Evolutionary conservation across 2,797 vertebrate genomes (phyloP).

Genomic region (Mormyrops attenuatus): DNA sequence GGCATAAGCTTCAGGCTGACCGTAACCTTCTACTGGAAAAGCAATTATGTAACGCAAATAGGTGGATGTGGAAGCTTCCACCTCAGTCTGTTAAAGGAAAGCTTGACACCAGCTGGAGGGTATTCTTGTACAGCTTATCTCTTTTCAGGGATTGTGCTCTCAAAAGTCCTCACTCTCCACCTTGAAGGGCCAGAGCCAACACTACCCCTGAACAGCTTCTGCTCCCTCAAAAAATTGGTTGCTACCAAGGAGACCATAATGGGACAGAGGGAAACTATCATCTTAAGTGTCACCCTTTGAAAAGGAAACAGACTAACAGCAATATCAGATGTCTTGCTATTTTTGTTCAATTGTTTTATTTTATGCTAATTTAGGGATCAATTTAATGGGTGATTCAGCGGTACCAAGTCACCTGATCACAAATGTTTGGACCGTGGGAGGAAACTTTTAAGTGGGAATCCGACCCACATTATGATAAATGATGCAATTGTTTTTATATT

Average conservation of each 20-base stretch:
- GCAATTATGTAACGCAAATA: background rate
- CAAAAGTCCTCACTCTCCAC: background rate
- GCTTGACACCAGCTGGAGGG: background rate
- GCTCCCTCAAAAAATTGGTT: background rate
- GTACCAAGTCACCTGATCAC: background rate
- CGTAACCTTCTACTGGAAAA: background rate
- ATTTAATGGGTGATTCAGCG: background rate
- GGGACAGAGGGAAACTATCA: background rate
- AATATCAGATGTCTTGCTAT: background rate
- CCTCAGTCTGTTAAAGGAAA: background rate
- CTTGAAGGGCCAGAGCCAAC: background rate
- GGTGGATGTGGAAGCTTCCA: background rate
- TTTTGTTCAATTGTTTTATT: background rate
- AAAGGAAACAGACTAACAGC: background rate
- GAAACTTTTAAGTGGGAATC: background rate
- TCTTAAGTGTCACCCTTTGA: background rate
- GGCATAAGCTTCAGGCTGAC: background rate
- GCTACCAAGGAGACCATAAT: background rate
- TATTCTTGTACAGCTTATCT: background rate
- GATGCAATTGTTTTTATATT: background rate
- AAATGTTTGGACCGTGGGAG: background rate
- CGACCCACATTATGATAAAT: background rate
- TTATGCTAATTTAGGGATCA: background rate
- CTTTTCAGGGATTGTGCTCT: background rate
- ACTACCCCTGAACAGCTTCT: background rate